Base-by-base conservation (phyloP, 2,113 vertebrate species). In the Nothocercus nigrocapillus region DNA sequence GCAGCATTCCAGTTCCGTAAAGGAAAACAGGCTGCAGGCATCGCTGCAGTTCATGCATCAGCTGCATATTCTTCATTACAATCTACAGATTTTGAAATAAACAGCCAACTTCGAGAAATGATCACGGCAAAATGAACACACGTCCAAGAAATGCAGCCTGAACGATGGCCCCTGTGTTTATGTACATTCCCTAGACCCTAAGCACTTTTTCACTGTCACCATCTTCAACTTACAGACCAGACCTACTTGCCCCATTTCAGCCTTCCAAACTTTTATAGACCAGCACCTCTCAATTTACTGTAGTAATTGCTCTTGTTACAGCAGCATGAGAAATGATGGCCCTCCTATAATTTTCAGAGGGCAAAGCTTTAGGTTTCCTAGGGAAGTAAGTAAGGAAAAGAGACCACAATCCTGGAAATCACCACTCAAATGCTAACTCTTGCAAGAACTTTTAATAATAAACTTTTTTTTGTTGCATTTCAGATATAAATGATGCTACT, bases 1-100 rank as follows among this genome's bases (percentile, higher is more conserved):
- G 72, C 28, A 28, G 24, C 24, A 51, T 1, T 0, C 8, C 36
- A 4, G 5, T 40, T 84, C 1, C 0, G 10, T 8, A 44, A 45
- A 17, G 67, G 61, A 72, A 85, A 56, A 79, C 1, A 4, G 25
- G 45, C 8, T 54, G 40, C 42, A 81, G 8, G 4, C 13, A 11
- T 53, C 36, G 45, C 3, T 25, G 36, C 68, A 16, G 40, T 34
- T 82, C 56, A 9, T 5, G 2, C 47, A 32, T 66, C 45, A 69
- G 30, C 32, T 51, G 7, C 14, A 14, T 0, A 0, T 15, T 18
- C 87, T n/a, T 36, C 45, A 32, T 15, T 47, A 7, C 12, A 9
- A 67, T 3, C 66, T 58, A 62, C 19, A 82, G 20, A 36, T 42
- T 81, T 82, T 74, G 47, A 66, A 84, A 88, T 10, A 69, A 93